Percentiles rank a stretch among this genome's conserved stretches.
These are phyloP conservation scores for Gymnoscopelus microlampas DNA, from an alignment of 2,797 vertebrate genomes.

Conservation along the genomic window DNA sequence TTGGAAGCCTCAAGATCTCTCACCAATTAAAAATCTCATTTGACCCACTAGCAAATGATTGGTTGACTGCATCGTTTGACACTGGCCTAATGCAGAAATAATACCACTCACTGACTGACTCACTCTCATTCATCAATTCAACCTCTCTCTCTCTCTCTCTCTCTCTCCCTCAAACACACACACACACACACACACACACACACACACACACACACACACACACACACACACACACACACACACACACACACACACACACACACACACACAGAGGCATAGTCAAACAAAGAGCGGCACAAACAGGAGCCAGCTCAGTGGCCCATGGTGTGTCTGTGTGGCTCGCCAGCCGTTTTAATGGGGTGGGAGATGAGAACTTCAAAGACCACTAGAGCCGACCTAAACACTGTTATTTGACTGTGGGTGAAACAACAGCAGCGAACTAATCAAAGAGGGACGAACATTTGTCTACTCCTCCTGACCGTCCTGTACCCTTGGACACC, in stretches of 20 bases:
- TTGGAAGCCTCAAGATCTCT: no score
- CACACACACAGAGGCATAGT: slow-evolving; percentile 3
- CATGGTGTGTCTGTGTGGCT: slow-evolving; percentile 30
- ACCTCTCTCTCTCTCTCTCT: not conserved
- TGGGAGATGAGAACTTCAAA: slow-evolving; percentile 42
- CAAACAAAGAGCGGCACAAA: slow-evolving; percentile 15
- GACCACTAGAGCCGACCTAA: slow-evolving; percentile 18
- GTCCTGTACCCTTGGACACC: slow-evolving; percentile 10
- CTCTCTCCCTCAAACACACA: not conserved
- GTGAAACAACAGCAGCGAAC: slow-evolving; percentile 31
- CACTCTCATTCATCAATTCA: not conserved
- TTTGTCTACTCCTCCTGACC: slow-evolving; percentile 40
- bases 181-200: slow-evolving; percentile 5
- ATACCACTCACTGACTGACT: slow-evolving; percentile 9
- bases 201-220: not conserved
- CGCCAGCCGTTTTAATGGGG: slow-evolving; percentile 42
- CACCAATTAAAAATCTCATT: no score
- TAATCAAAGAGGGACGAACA: slow-evolving; percentile 25
- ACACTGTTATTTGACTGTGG: slow-evolving; percentile 40
- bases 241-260: slow-evolving; percentile 12
- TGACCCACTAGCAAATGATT: no score
- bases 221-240: slow-evolving; percentile 13
- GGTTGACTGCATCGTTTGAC: no score
- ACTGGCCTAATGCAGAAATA: no score
- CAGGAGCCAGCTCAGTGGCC: slow-evolving; percentile 26